Conservation (phyloP, 2,888 invertebrate species). For the Pantelozetes paolii region DNA sequence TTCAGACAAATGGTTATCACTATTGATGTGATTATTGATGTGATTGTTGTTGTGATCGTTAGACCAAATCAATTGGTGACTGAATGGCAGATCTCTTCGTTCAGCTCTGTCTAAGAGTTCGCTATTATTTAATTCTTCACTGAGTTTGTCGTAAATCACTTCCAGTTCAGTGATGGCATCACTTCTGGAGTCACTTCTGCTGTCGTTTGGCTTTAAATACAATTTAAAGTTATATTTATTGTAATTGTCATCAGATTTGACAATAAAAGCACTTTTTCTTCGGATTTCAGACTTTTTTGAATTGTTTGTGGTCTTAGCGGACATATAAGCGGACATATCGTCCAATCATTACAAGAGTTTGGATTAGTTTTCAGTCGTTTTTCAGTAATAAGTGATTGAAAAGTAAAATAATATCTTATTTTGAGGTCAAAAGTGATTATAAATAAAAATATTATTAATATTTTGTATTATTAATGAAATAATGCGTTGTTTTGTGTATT, state of each 20-base stretch:
- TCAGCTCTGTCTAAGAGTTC: constrained; percentile 74
- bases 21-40: not conserved
- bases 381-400: not conserved
- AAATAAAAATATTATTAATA: too few species aligned
- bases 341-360: not conserved
- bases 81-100: constrained; percentile 63
- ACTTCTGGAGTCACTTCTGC: constrained; percentile 4
- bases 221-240: constrained; percentile 9
- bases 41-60: not conserved
- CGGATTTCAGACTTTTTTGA: not conserved
- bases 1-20: not conserved
- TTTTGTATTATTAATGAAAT: too few species aligned
- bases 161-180: constrained; percentile 84
- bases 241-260: constrained; percentile 20
- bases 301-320: not conserved
- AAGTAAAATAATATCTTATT: not conserved
- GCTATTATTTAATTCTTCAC: constrained; percentile 63
- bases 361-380: not conserved
- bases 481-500: too few species aligned
- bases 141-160: constrained; percentile 76
- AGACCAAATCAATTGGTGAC: constrained; percentile 49
- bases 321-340: not conserved
- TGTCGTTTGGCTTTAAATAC: not conserved
- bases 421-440: too few species aligned
- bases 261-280: constrained; percentile 13